A percentile compares a stretch with the other conserved stretches of the same genome.
phyloP scores from a whole-genome alignment of 2,797 vertebrate genomes.

The Sternarchorhynchus goeldii region DNA sequence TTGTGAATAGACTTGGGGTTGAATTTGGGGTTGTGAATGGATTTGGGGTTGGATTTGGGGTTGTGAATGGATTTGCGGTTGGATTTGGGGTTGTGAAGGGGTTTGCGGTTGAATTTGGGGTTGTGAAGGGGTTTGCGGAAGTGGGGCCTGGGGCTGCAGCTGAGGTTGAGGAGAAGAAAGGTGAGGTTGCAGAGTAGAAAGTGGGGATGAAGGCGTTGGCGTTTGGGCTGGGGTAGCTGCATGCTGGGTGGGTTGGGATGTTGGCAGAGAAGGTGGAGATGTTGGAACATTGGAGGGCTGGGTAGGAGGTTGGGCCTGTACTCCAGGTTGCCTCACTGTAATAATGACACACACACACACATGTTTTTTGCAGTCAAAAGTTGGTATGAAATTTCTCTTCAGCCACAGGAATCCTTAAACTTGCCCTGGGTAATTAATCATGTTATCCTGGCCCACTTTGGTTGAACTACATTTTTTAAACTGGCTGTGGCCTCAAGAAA shows the following conservation, averaged over 20 bases:
- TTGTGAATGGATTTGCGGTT: conserved; percentile 53
- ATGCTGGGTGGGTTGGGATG: conserved; percentile 41
- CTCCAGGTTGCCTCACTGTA: conserved; percentile 64
- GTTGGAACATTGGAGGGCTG: conserved; percentile 41
- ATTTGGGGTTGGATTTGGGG: conserved; percentile 64
- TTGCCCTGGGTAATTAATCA: background rate
- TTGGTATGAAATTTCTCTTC: too few species aligned
- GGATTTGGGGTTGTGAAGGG: conserved; percentile 63
- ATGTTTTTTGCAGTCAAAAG: background rate
- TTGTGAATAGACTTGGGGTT: background rate
- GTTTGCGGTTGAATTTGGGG: conserved; percentile 60
- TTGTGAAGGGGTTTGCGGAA: conserved; percentile 62
- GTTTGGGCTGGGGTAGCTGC: conserved; percentile 64
- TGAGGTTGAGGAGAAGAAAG: conserved; percentile 14
- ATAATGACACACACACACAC: conserved; percentile 4
- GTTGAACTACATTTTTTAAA: background rate
- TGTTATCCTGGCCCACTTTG: background rate
- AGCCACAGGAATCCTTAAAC: background rate
- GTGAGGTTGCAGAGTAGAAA: conserved; percentile 12
- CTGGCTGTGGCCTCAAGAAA: background rate
- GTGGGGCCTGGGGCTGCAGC: conserved; percentile 24
- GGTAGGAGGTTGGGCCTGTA: conserved; percentile 64
- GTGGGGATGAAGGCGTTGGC: conserved; percentile 54
- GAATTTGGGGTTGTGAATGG: conserved; percentile 65
- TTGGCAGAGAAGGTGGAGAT: conserved; percentile 58